These are phyloP conservation scores for Habropoda laboriosa DNA, from an alignment of 1,140 invertebrate species.

Conservation along the genomic window DNA sequence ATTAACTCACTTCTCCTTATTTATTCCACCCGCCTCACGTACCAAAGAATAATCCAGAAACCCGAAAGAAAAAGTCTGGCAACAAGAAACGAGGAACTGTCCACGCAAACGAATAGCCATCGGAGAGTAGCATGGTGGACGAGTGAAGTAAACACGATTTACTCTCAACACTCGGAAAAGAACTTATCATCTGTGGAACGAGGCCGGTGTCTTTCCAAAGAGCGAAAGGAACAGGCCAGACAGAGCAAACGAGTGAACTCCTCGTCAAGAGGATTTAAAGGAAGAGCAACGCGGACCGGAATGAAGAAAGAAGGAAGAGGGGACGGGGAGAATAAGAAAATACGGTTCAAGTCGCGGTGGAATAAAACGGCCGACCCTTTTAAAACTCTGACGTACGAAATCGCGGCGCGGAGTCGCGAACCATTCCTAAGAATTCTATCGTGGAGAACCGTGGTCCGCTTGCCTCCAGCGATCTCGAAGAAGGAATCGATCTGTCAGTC, in stretches of 20 bases:
- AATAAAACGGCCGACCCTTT: conserved; percentile 31
- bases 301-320: conserved; percentile 37
- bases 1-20: too few relatives aligned
- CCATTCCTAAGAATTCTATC: conserved; percentile 6
- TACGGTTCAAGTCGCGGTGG: conserved; percentile 19
- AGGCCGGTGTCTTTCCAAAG: conserved; percentile 38
- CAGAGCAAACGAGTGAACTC: conserved; percentile 58
- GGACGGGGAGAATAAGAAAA: conserved; percentile 50
- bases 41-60: neutral
- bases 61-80: neutral
- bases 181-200: conserved; percentile 54
- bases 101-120: neutral
- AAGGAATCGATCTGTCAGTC: conserved; percentile 13
- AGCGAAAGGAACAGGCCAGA: conserved; percentile 14
- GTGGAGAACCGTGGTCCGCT: neutral
- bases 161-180: conserved; percentile 39
- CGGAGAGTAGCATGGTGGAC: conserved; percentile 23
- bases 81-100: neutral
- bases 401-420: neutral
- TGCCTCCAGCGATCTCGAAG: conserved; percentile 1
- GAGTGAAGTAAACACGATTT: conserved; percentile 63
- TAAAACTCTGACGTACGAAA: conserved; percentile 37
- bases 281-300: conserved; percentile 32
- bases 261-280: conserved; percentile 52
- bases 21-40: too few relatives aligned